Percentiles rank a stretch among this genome's conserved stretches.
Evolutionary conservation across 2,888 invertebrate species (phyloP).

Genomic region (Orthonychiurus folsomi): DNA sequence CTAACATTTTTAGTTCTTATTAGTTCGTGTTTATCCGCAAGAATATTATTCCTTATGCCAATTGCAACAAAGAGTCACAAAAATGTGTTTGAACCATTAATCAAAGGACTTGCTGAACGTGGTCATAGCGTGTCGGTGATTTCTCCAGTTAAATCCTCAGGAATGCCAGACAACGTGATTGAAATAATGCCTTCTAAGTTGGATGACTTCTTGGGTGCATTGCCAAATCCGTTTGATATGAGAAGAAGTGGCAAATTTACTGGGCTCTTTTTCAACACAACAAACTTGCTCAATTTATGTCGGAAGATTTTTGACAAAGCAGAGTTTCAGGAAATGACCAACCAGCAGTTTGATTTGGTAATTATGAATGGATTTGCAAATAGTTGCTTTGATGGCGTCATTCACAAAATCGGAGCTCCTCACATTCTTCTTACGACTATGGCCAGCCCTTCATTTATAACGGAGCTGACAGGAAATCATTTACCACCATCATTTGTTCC

Average conservation of each 20-base stretch:
- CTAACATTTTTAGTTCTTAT: too few relatives aligned
- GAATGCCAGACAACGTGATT: conserved; percentile 14
- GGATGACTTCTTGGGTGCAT: background rate
- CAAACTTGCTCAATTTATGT: background rate
- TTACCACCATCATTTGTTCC: conserved; percentile 23
- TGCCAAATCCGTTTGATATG: conserved; percentile 14
- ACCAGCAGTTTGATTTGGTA: conserved; percentile 19
- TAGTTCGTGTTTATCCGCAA: too few relatives aligned
- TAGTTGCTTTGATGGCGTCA: conserved; percentile 17
- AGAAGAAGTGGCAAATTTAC: conserved; percentile 13
- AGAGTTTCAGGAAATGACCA: conserved; percentile 14
- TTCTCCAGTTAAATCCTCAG: conserved; percentile 6
- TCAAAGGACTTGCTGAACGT: conserved; percentile 12
- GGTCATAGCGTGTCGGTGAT: conserved; percentile 19
- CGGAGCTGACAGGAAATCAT: conserved; percentile 14
- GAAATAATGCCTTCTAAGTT: conserved; percentile 13
- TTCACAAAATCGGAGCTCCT: conserved; percentile 17
- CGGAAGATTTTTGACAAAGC: conserved; percentile 8
- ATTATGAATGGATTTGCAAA: conserved; percentile 24
- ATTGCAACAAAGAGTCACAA: conserved; percentile 13
- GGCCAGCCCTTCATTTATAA: conserved; percentile 7
- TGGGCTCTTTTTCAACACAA: conserved; percentile 5
- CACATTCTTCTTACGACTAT: conserved; percentile 18
- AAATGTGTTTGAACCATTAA: conserved; percentile 21
- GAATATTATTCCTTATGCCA: background rate